phyloP scores from a whole-genome alignment of 2,888 invertebrate species.

The Scaptomyza cyrtandrae region DNA sequence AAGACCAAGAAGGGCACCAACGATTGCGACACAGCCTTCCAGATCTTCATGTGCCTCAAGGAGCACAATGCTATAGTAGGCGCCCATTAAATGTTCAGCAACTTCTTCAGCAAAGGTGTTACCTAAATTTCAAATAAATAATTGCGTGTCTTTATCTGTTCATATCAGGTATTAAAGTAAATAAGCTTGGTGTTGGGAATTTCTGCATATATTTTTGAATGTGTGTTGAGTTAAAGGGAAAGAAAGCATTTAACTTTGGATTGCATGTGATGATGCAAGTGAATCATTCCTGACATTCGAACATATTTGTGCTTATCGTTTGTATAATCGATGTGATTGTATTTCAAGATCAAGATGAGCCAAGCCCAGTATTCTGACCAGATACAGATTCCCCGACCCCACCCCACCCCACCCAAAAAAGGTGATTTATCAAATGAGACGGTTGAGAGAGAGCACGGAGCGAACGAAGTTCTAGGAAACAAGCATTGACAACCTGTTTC shows the following conservation, averaged over 20 bases:
- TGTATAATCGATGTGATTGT: conserved; percentile 24
- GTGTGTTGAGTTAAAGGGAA: background rate
- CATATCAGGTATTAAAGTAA: conserved; percentile 39
- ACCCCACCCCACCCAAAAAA: background rate
- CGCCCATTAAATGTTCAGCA: conserved; percentile 19
- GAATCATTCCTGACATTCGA: background rate
- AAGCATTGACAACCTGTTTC: conserved; percentile 74
- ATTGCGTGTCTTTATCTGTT: conserved; percentile 23
- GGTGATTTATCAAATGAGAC: conserved; percentile 67
- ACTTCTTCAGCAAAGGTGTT: background rate
- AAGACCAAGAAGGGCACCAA: conserved; percentile 72
- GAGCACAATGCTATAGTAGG: conserved; percentile 56
- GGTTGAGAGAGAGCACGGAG: conserved; percentile 15
- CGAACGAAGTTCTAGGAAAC: conserved; percentile 63
- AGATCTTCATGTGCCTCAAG: conserved; percentile 74
- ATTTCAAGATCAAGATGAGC: conserved; percentile 6
- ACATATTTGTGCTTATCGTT: conserved; percentile 20
- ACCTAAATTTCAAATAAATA: conserved; percentile 40
- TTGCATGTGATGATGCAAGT: background rate
- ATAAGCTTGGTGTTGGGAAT: conserved; percentile 14
- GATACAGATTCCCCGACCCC: conserved; percentile 2
- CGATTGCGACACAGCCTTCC: conserved; percentile 80
- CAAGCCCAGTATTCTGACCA: conserved; percentile 37
- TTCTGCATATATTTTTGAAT: background rate
- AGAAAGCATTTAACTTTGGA: background rate